A percentile compares a stretch with the other conserved stretches of the same genome.
Conservation (phyloP, 2,797 vertebrate species). For the Thunnus albacares region DNA sequence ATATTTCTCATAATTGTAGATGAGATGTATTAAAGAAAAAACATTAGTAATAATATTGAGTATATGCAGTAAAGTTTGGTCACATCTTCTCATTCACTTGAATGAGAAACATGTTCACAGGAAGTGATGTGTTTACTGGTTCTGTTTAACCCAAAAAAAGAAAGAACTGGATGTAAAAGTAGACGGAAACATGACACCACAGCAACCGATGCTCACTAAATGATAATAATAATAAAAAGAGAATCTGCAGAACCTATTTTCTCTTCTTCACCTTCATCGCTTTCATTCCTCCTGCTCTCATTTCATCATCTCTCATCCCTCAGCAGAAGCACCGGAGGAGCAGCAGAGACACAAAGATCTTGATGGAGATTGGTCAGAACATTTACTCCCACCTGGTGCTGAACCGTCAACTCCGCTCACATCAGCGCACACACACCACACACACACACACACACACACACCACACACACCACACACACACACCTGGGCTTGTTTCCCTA, state of each 20-base stretch:
- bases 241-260: background rate
- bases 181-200: no score
- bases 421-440: conserved; percentile 29
- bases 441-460: conserved; percentile 21
- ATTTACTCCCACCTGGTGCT: conserved; percentile 57
- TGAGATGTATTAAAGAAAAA: no score
- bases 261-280: background rate
- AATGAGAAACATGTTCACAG: no score
- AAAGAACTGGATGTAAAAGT: no score
- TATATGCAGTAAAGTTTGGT: no score
- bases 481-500: background rate
- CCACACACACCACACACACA: conserved; percentile 13
- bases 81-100: no score
- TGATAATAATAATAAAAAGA: no score
- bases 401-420: conserved; percentile 50
- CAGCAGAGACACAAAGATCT: conserved; percentile 35
- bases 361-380: conserved; percentile 66
- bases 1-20: no score
- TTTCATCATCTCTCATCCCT: background rate
- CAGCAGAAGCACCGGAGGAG: background rate
- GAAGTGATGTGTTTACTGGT: no score
- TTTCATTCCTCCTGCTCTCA: background rate
- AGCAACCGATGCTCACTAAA: no score
- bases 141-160: no score
- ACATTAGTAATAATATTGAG: no score